These are phyloP conservation scores for Digitonthophagus gazella DNA, from an alignment of 2,888 invertebrate genomes.

Conservation along the genomic window DNA sequence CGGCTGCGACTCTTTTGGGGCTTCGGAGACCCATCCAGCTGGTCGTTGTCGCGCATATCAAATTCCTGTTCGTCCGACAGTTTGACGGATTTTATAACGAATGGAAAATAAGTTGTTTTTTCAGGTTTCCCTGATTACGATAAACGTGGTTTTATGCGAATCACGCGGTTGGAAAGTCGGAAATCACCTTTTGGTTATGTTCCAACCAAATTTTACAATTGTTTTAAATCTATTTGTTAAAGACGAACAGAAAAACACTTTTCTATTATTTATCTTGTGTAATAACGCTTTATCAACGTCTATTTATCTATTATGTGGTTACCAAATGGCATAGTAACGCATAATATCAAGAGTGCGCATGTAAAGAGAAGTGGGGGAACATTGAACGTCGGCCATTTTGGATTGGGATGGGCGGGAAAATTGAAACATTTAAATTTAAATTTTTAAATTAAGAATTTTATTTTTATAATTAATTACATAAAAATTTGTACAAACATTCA, in stretches of 20 bases:
- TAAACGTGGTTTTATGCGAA: neutral
- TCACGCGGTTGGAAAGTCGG: neutral
- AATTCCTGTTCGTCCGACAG: conserved; percentile 5
- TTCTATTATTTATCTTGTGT: neutral
- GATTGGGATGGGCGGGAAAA: neutral
- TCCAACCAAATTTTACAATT: too few species aligned
- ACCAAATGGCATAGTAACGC: neutral
- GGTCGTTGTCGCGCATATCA: conserved; percentile 44
- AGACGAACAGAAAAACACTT: neutral
- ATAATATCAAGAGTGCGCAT: neutral
- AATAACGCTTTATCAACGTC: neutral
- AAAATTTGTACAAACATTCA: conserved; percentile 26
- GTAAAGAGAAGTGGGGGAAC: neutral
- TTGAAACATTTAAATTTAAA: neutral
- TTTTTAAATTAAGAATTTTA: conserved; percentile 8
- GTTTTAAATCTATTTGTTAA: neutral
- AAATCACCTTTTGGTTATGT: neutral
- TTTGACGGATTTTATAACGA: conserved; percentile 2
- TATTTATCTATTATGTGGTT: neutral
- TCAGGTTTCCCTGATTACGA: neutral
- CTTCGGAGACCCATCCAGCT: conserved; percentile 37
- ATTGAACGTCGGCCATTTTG: neutral
- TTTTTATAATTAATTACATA: conserved; percentile 11
- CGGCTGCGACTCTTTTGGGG: conserved; percentile 42
- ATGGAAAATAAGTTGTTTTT: neutral